Conservation (phyloP, 1,140 invertebrate genomes). For the Calliopsis andreniformis region DNA sequence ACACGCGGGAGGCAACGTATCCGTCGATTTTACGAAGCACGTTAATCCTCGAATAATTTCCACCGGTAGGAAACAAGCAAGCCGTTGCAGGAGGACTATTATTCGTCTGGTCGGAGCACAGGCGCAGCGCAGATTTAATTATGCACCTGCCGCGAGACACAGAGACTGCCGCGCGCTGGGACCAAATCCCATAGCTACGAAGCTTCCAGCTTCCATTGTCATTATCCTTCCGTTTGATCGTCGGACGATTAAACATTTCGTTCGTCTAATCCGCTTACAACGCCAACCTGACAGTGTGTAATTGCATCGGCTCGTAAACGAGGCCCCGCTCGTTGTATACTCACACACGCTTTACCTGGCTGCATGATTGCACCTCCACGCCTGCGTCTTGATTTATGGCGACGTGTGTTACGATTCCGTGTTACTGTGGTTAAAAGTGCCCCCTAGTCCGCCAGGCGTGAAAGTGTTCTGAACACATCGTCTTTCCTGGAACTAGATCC, state of each 20-base stretch:
- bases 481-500: too few relatives aligned
- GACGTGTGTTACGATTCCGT: neutral
- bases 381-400: conserved; percentile 18
- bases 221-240: conserved; percentile 61
- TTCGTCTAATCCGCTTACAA: conserved; percentile 60
- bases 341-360: neutral
- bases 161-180: conserved; percentile 14
- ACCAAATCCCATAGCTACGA: conserved; percentile 41
- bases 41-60: conserved; percentile 28
- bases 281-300: conserved; percentile 31
- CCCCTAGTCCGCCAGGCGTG: neutral
- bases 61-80: conserved; percentile 22
- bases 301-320: conserved; percentile 49
- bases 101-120: conserved; percentile 14
- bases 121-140: conserved; percentile 38
- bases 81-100: conserved; percentile 19
- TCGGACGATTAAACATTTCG: conserved; percentile 63
- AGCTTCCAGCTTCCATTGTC: conserved; percentile 46
- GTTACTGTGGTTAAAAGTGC: too few relatives aligned
- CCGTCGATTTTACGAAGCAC: conserved; percentile 25
- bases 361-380: neutral
- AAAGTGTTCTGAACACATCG: neutral
- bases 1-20: neutral
- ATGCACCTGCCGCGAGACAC: conserved; percentile 42
- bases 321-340: neutral